Evolutionary conservation across 2,888 invertebrate species (phyloP).

Genomic region (Cremastobaeus sp.): DNA sequence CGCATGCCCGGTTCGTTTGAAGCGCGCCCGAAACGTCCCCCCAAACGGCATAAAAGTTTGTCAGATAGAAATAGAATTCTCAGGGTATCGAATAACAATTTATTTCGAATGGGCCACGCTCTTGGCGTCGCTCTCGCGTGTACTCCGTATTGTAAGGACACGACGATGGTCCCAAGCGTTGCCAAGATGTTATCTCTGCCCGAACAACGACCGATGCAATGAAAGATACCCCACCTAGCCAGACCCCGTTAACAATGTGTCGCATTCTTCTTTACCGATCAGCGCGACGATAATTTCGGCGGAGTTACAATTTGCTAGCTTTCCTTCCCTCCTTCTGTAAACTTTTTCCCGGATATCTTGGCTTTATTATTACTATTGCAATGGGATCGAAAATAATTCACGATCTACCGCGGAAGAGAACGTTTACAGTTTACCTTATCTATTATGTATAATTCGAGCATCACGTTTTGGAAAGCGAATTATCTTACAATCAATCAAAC

Average conservation of each 20-base stretch:
- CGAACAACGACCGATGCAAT: constrained; percentile 67
- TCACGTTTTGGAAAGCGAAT: background rate
- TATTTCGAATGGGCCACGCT: constrained; percentile 68
- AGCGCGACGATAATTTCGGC: constrained; percentile 74
- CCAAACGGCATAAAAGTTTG: constrained; percentile 57
- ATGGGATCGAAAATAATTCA: constrained; percentile 19
- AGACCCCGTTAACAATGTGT: constrained; percentile 72
- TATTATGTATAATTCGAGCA: constrained; percentile 11
- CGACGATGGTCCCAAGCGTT: constrained; percentile 58
- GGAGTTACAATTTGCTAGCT: constrained; percentile 76
- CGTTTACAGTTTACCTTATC: background rate
- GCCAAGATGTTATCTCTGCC: constrained; percentile 69
- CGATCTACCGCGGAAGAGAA: background rate
- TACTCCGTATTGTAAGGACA: constrained; percentile 58
- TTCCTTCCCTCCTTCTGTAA: constrained; percentile 47
- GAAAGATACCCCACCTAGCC: constrained; percentile 65
- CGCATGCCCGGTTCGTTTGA: constrained; percentile 52
- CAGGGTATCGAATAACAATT: constrained; percentile 78
- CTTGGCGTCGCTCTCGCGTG: constrained; percentile 48
- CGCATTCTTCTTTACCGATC: constrained; percentile 76
- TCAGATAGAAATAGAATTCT: constrained; percentile 75
- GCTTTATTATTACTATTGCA: constrained; percentile 25
- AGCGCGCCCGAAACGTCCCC: constrained; percentile 49
- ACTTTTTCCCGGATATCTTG: constrained; percentile 55
- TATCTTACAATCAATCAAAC: background rate